phyloP scores from a whole-genome alignment of 2,113 vertebrate genomes.

The Thalassoma bifasciatum region DNA sequence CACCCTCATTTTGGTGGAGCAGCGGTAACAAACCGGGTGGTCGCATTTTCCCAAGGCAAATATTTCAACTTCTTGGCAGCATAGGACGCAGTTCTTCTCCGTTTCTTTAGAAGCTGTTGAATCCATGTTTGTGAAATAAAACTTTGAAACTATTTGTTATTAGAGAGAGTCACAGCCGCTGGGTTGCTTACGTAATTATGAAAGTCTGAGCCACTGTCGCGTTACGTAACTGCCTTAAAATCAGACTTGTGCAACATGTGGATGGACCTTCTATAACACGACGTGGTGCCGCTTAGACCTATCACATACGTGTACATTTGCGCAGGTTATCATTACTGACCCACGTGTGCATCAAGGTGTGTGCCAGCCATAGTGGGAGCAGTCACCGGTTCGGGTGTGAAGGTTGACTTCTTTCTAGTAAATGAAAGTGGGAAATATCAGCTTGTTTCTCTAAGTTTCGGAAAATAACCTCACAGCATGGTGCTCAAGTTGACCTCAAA shows the following conservation, averaged over 20 bases:
- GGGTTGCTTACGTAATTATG: slow-evolving; percentile 65
- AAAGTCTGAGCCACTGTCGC: slow-evolving; percentile 44
- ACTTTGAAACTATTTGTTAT: slow-evolving; percentile 17
- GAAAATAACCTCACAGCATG: not conserved
- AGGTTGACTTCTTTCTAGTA: not conserved
- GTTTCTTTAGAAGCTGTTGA: slow-evolving; percentile 70
- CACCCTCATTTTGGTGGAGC: slow-evolving; percentile 97
- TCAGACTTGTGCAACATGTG: slow-evolving; percentile 18
- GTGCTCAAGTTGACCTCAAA: too few relatives aligned
- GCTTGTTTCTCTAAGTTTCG: not conserved
- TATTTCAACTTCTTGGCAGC: slow-evolving; percentile 94
- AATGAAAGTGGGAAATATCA: not conserved
- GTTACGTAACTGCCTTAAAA: slow-evolving; percentile 20
- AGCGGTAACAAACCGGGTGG: slow-evolving; percentile 96
- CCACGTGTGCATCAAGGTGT: slow-evolving; percentile 53
- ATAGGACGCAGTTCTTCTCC: slow-evolving; percentile 89
- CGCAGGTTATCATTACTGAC: not conserved
- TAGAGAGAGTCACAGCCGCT: slow-evolving; percentile 14
- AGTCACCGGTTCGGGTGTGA: not conserved
- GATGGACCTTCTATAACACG: not conserved
- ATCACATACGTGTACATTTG: not conserved
- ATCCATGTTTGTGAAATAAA: slow-evolving; percentile 66
- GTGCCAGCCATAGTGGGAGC: not conserved
- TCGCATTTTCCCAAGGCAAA: slow-evolving; percentile 95
- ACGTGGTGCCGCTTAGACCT: not conserved